phyloP scores from a whole-genome alignment of 2,888 invertebrate genomes.

The Spisula solida region DNA sequence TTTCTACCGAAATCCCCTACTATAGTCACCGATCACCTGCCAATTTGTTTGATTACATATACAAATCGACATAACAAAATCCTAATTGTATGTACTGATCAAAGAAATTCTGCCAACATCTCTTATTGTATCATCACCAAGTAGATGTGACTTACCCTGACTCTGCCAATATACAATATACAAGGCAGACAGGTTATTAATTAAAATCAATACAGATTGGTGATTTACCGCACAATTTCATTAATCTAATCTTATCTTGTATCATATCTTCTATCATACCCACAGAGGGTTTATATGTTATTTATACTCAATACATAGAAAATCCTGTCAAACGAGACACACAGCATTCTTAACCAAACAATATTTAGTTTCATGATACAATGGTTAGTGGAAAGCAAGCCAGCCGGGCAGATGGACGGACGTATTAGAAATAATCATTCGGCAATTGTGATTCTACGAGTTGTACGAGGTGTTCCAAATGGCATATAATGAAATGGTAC shows the following conservation, averaged over 20 bases:
- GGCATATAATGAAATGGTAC: no score
- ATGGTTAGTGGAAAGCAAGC: no score
- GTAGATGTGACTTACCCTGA: not conserved
- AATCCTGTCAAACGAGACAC: not conserved
- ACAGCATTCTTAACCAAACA: conserved; percentile 3
- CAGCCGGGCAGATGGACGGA: no score
- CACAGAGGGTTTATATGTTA: conserved; percentile 5
- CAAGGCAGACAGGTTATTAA: not conserved
- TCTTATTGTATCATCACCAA: not conserved
- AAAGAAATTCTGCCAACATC: not conserved
- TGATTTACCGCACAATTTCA: conserved; percentile 14
- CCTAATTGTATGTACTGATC: no score
- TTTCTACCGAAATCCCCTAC: no score
- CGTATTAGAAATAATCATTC: no score
- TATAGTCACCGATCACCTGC: no score
- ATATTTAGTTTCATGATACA: conserved; percentile 3
- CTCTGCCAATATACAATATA: conserved; percentile 18
- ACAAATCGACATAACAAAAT: no score
- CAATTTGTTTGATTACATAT: no score
- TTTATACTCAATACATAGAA: not conserved
- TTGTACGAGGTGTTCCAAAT: no score
- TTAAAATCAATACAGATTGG: not conserved
- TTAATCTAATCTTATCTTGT: conserved; percentile 7
- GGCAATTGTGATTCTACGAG: no score
- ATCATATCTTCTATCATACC: not conserved